These are phyloP conservation scores for Deilephila porcellus DNA, from an alignment of 2,888 invertebrate species.

Conservation along the genomic window DNA sequence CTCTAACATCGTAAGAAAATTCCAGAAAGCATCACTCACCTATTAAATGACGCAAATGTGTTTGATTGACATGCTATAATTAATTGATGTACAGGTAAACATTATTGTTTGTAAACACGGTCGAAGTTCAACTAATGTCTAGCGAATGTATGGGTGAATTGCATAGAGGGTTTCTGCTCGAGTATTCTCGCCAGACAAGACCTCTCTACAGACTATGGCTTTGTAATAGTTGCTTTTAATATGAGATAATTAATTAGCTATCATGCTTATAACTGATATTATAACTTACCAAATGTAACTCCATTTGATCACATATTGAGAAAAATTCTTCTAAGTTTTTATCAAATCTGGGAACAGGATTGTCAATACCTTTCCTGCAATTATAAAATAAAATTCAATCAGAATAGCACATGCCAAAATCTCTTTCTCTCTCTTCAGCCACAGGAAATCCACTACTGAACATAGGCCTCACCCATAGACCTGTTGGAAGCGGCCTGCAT, in stretches of 20 bases:
- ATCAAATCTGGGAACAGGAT: slow-evolving; percentile 92
- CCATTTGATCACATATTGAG: slow-evolving; percentile 97
- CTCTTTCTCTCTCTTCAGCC: no score
- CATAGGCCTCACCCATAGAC: no score
- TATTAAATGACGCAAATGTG: background rate
- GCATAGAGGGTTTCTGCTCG: no score
- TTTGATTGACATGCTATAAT: slow-evolving; percentile 7
- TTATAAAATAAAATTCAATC: slow-evolving; percentile 32
- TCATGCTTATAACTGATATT: background rate
- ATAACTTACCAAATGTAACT: slow-evolving; percentile 91
- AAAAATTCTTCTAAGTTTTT: slow-evolving; percentile 97
- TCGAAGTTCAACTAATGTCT: background rate
- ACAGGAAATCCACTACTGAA: no score
- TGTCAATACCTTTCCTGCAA: slow-evolving; percentile 90
- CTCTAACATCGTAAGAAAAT: slow-evolving; percentile 25
- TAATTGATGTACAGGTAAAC: slow-evolving; percentile 1
- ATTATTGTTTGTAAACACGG: background rate
- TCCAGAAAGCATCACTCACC: slow-evolving; percentile 32
- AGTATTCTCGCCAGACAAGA: background rate
- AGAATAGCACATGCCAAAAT: background rate
- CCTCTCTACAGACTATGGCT: background rate
- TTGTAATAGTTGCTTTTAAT: background rate
- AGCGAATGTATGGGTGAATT: no score
- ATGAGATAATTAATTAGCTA: background rate
- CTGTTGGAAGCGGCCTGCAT: no score